Evolutionary conservation across 2,113 vertebrate genomes (phyloP).

Genomic region (Fregata magnificens): DNA sequence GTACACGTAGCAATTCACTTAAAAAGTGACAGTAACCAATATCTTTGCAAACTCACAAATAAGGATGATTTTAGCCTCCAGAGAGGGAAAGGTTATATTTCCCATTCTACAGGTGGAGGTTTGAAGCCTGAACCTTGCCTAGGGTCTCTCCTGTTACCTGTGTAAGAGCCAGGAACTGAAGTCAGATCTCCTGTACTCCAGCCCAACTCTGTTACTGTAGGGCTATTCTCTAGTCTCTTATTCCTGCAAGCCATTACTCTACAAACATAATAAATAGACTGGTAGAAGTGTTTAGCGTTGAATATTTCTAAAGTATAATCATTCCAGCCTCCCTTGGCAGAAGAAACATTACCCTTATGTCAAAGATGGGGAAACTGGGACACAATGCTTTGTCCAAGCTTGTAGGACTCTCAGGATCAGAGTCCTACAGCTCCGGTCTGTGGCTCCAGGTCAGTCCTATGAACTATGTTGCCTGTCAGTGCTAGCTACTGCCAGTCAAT

Average conservation of each 20-base stretch:
- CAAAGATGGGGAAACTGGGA: neutral
- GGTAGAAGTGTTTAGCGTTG: neutral
- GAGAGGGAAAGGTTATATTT: neutral
- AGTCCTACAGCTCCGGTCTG: neutral
- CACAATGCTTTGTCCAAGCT: neutral
- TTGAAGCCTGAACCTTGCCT: neutral
- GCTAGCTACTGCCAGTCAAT: neutral
- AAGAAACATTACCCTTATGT: neutral
- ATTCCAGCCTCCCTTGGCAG: neutral
- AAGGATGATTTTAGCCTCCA: neutral
- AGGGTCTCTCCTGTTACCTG: neutral
- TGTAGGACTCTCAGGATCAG: neutral
- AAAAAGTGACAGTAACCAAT: neutral
- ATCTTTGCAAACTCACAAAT: neutral
- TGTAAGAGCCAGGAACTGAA: neutral
- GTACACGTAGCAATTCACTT: neutral
- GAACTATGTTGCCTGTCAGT: neutral
- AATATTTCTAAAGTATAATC: neutral
- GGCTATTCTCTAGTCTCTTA: neutral
- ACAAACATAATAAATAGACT: neutral
- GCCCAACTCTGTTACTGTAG: neutral
- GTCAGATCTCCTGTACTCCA: neutral
- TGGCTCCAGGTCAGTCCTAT: neutral
- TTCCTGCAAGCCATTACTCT: neutral
- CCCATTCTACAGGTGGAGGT: neutral